Conservation (phyloP, 2,888 invertebrate genomes). For the Dolomedes plantarius region DNA sequence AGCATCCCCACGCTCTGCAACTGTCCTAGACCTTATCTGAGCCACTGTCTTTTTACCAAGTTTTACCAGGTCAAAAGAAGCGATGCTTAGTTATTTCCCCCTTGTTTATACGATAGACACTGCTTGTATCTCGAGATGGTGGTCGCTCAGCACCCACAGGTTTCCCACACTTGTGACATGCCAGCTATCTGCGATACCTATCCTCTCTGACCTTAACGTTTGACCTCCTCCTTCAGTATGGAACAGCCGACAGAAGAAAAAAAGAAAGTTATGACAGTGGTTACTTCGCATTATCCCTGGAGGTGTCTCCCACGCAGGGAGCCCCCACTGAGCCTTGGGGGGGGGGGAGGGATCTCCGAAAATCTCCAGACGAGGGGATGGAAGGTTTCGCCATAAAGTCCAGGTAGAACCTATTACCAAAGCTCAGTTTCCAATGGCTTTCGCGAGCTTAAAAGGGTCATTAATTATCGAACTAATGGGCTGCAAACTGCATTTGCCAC, state of each 20-base stretch:
- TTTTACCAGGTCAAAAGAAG: too few species aligned
- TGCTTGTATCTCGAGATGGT: too few species aligned
- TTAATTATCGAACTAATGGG: background rate
- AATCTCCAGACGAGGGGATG: background rate
- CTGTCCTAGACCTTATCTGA: too few species aligned
- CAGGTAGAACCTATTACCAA: background rate
- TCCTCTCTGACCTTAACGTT: slow-evolving; percentile 22
- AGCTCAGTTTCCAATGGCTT: background rate
- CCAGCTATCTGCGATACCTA: slow-evolving; percentile 31
- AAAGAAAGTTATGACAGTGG: slow-evolving; percentile 56
- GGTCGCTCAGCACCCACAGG: background rate
- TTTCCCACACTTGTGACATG: background rate
- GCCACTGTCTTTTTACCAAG: too few species aligned
- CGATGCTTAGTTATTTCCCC: too few species aligned
- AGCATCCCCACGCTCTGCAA: too few species aligned
- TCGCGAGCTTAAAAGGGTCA: background rate
- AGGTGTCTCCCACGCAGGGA: slow-evolving; percentile 46
- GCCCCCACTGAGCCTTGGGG: background rate
- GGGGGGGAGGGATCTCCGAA: too few species aligned
- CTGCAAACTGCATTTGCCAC: background rate
- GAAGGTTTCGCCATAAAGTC: background rate
- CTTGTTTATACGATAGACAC: too few species aligned
- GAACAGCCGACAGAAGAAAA: slow-evolving; percentile 63
- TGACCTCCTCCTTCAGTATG: slow-evolving; percentile 39
- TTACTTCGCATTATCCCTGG: slow-evolving; percentile 15